phyloP scores from a whole-genome alignment of 2,888 invertebrate species.

The Omphaloscelis lunosa region DNA sequence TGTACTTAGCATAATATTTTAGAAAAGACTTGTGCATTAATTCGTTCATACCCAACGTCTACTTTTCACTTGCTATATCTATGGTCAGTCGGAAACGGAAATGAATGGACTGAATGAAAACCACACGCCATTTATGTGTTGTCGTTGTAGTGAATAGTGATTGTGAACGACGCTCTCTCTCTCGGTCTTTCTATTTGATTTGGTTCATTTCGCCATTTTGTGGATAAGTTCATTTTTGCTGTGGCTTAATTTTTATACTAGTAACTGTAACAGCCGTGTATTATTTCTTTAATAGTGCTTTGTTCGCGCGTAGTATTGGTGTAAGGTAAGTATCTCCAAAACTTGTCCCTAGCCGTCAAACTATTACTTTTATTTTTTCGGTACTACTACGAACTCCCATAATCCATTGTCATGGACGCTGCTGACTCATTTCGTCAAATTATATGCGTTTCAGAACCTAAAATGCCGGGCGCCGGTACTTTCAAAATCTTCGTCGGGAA shows the following conservation, averaged over 20 bases:
- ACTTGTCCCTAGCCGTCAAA: slow-evolving; percentile 37
- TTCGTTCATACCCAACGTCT: slow-evolving; percentile 1
- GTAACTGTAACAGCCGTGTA: slow-evolving; percentile 31
- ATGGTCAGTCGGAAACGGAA: slow-evolving; percentile 45
- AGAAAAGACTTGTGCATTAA: background rate
- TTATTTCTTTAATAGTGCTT: slow-evolving; percentile 59
- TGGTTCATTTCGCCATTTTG: slow-evolving; percentile 65
- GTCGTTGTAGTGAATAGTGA: slow-evolving; percentile 12
- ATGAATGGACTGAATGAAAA: slow-evolving; percentile 19
- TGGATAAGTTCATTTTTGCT: slow-evolving; percentile 28
- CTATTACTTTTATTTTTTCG: slow-evolving; percentile 61
- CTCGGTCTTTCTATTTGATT: slow-evolving; percentile 45
- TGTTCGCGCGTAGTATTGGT: slow-evolving; percentile 62
- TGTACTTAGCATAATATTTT: background rate
- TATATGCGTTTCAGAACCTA: slow-evolving; percentile 90
- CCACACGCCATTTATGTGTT: slow-evolving; percentile 32
- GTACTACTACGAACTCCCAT: slow-evolving; percentile 76
- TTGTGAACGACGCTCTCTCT: slow-evolving; percentile 21
- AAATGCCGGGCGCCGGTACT: slow-evolving; percentile 97
- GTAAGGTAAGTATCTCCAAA: slow-evolving; percentile 75
- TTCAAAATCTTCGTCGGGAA: slow-evolving; percentile 99
- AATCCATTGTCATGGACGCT: slow-evolving; percentile 82
- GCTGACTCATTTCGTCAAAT: slow-evolving; percentile 89
- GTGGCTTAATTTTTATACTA: slow-evolving; percentile 17
- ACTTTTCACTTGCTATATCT: background rate